phyloP scores from a whole-genome alignment of 2,888 invertebrate genomes.

The Spialia ferax region DNA sequence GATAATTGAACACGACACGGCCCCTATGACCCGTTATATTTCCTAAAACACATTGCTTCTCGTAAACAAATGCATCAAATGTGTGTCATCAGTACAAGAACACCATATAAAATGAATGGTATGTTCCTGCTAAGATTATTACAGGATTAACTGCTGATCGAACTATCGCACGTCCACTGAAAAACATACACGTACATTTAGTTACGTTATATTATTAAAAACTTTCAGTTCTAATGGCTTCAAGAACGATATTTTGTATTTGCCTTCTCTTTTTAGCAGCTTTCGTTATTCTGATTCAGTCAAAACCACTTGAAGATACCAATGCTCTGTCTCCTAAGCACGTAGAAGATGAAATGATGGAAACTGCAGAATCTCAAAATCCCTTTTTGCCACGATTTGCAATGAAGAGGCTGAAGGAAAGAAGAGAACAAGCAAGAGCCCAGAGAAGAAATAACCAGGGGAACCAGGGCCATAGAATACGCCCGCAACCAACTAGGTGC shows the following conservation, averaged over 20 bases:
- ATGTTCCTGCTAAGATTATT: slow-evolving; percentile 54
- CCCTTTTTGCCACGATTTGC: slow-evolving; percentile 77
- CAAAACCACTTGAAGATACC: slow-evolving; percentile 58
- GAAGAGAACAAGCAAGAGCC: slow-evolving; percentile 63
- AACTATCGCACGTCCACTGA: not conserved
- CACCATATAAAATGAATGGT: slow-evolving; percentile 70
- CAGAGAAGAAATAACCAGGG: slow-evolving; percentile 61
- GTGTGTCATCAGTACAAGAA: slow-evolving; percentile 71
- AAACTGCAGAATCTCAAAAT: slow-evolving; percentile 71
- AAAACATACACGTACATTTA: not conserved
- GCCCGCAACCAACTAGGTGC: slow-evolving; percentile 50
- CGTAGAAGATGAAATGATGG: slow-evolving; percentile 68
- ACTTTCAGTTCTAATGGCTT: slow-evolving; percentile 54
- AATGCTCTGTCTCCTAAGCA: slow-evolving; percentile 23
- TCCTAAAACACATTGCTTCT: slow-evolving; percentile 70
- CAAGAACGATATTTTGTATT: slow-evolving; percentile 50
- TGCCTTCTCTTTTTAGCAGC: slow-evolving; percentile 52
- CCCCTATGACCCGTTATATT: slow-evolving; percentile 78
- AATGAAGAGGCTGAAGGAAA: slow-evolving; percentile 72
- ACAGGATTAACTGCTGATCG: slow-evolving; percentile 61
- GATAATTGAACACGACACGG: slow-evolving; percentile 77
- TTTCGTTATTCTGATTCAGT: slow-evolving; percentile 51
- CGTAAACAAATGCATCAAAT: slow-evolving; percentile 77
- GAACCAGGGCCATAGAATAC: slow-evolving; percentile 53
- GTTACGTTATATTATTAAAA: no score